Evolutionary conservation across 2,797 vertebrate genomes (phyloP), one percentile per base, ranked within the genome.

Genomic region (Psittacula echo): DNA sequence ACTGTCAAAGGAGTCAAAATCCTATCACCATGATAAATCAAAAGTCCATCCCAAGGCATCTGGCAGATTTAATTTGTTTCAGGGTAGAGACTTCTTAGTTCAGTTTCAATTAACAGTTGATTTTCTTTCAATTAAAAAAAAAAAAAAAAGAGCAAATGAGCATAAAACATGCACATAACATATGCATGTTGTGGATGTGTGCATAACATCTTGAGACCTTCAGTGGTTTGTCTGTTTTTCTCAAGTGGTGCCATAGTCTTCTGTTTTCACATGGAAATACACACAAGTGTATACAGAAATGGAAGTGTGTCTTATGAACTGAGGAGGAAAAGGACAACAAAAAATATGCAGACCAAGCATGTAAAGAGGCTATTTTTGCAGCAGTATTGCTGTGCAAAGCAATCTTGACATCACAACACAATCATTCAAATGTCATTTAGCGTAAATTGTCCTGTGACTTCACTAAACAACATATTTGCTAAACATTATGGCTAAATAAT

Each of bases 101-200:
- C 60, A 39, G 19, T 70, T 95, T 95, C 89, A 95, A 96, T 77
- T 90, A 91, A 29, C 45, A 67, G 60, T 79, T 37, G 11, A 44
- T 85, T 93, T 95, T 82, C n/a, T 94, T 94, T 39, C 53, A 53
- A 2, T 1, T 34, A 39, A 42, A 32, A 8, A 39, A 8, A 39
- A 89, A 89, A 83, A 87, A 8, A 8, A 64, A 93, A 74, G 22
- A 56, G 20, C 15, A 60, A 37, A 37, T 60, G n/a, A 37, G 56
- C 56, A 60, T 60, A 60, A 37, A 60, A 37, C 56, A 26, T 17
- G n/a, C 56, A 37, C n/a, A 37, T 34, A 60, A 60, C 23, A 60
- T 17, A 24, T 24, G 22, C 56, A 8, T 37, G 15, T 26, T 60
- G n/a, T 37, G n/a, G n/a, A 60, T 60, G 56, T 24, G 19, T 91